Evolutionary conservation across 23 tunicate genomes (phyloP).

Genomic region (Corella eumyota): DNA sequence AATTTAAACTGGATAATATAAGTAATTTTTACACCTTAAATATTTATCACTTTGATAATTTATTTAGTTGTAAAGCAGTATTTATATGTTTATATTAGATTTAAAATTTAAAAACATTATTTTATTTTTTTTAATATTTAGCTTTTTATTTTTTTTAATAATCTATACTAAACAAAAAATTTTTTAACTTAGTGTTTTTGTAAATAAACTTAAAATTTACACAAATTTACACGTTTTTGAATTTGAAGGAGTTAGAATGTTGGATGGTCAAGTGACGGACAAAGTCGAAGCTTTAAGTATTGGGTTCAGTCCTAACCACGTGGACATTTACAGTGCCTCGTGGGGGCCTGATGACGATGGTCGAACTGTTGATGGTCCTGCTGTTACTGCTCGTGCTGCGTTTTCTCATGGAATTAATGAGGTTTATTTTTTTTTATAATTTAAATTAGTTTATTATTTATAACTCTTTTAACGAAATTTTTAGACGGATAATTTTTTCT

Average conservation of each 20-base stretch:
- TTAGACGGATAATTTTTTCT: neutral
- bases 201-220: no score
- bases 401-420: conserved; percentile 47
- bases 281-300: conserved; percentile 81
- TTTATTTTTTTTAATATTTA: no score
- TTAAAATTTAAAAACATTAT: no score
- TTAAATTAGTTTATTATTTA: neutral
- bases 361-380: conserved; percentile 96
- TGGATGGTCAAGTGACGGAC: conserved; percentile 96
- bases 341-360: conserved; percentile 99
- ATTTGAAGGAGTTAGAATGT: conserved; percentile 91
- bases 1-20: no score
- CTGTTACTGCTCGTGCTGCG: conserved; percentile 53
- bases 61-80: no score
- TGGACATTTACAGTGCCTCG: conserved; percentile 96
- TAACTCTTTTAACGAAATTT: neutral
- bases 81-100: no score
- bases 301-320: conserved; percentile 75
- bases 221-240: no score
- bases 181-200: no score
- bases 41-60: no score
- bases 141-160: no score
- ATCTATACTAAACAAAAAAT: no score
- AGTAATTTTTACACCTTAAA: no score
- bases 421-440: conserved; percentile 21